Base-by-base conservation (phyloP, 2,797 vertebrate species). In the Malacoctenus gilli region DNA sequence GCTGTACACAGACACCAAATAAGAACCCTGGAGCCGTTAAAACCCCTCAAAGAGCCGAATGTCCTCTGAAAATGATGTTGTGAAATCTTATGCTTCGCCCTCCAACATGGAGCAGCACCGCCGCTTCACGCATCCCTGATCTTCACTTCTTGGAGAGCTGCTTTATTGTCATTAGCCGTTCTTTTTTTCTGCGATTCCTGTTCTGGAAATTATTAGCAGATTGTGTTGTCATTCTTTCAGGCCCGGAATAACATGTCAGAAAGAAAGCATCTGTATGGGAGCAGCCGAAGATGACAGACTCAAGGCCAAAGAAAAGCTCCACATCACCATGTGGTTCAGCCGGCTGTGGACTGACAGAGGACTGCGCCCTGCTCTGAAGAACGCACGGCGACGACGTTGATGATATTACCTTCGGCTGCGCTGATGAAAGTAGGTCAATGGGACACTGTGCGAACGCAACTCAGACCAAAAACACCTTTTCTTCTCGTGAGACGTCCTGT, bases 181-280 rank as follows among this genome's bases (percentile, higher is more conserved):
- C 9, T 28, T 28, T 28, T 25, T 25, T 38, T 22, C 31, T 19
- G 22, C 41, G n/a, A n/a, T 22, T 65, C 61, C 63, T 59, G 53
- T 16, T 80, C 54, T 63, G 70, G 74, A 82, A 87, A 86, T 89
- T 63, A 85, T 85, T 80, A 82, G 67, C 87, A 84, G 85, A 76
- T 69, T 54, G 19, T 20, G 15, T 51, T 73, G 66, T 44, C 48
- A 30, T 53, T 58, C 35, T 14, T 47, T 68, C 52, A 39, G 49
- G 50, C 47, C 31, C 38, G 52, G 48, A 60, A 63, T 64, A 75
- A 48, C 32, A 72, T 75, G 74, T 80, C 58, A 80, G 56, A 70
- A 65, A 25, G 59, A 65, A 65, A 80, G 76, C 39, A 82, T 75
- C 68, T 55, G 54, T 79, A 50, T 75, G 71, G 59, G 68, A 77